Base-by-base conservation (phyloP, 1,140 invertebrate genomes). In the Platyura marginata region DNA sequence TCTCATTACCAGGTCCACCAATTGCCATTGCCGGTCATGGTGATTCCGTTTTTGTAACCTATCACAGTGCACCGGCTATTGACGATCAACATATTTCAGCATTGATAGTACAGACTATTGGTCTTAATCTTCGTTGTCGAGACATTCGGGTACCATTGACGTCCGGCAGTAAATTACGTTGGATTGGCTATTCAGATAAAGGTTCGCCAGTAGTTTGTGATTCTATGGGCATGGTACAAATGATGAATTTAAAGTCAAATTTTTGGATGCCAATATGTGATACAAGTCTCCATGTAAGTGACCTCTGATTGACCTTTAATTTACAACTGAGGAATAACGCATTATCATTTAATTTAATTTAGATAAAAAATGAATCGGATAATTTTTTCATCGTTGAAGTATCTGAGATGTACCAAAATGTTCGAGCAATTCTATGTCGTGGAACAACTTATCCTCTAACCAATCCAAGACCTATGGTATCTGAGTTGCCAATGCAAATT, bases 361-460 rank as follows among this genome's bases (percentile, higher is more conserved):
- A 79, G 73, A 63, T 65, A 20, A 75, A 77, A 58, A 77, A 73
- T 47, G 74, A 77, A 51, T 74, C 72, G 47, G 89, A 91, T 67
- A 70, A 83, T 59, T 81, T 79, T 54, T 92, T 89, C 59, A 63
- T 91, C 25, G 72, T 88, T 33, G 74, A 81, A 1, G 55, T 89
- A 0, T 77, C 70, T 44, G 90, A 95, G 63, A 66, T 65, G 4
- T 70, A 75, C 34, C 77, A 85, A 57, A 79, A 74, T 40, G 68
- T 90, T 3, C 70, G 81, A 16, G 85, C 79, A 29, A 78, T 96
- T 37, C 65, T 85, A 9, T 96, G 91, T 51, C 87, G 89, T 60
- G 91, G 89, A 16, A 70, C 76, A 18, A 70, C 75, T 25, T 95
- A 88, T 66, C 93, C 93, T 4, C 69, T 75, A 10, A 88, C 88